Evolutionary conservation across 2,888 invertebrate genomes (phyloP).

Genomic region (Myopa testacea): DNA sequence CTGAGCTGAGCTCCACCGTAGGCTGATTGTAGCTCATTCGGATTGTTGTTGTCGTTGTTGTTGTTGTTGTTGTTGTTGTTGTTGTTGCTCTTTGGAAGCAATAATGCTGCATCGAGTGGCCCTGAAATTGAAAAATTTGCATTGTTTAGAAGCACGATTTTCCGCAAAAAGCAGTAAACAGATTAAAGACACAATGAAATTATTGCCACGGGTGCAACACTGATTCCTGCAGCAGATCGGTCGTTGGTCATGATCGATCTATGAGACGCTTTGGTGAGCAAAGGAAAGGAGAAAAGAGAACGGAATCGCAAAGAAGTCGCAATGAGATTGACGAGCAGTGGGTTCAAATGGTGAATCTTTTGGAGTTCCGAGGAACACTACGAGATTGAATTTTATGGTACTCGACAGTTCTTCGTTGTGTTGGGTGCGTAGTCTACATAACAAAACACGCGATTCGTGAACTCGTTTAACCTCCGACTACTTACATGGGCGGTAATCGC

Average conservation of each 20-base stretch:
- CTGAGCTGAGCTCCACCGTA: not conserved
- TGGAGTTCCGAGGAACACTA: too few relatives aligned
- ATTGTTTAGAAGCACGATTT: slow-evolving; percentile 4
- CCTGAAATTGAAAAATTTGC: slow-evolving; percentile 30
- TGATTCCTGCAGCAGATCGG: too few relatives aligned
- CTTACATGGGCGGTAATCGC: not conserved
- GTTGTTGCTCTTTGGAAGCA: not conserved
- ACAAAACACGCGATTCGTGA: not conserved
- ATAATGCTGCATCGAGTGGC: slow-evolving; percentile 9
- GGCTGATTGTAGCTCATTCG: not conserved
- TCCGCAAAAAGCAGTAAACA: not conserved
- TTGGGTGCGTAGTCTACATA: too few relatives aligned
- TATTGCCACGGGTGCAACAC: too few relatives aligned
- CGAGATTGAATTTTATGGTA: too few relatives aligned
- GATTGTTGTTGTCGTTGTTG: not conserved
- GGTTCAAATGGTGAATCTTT: too few relatives aligned
- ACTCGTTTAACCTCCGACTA: slow-evolving; percentile 21
- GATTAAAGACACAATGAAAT: not conserved
- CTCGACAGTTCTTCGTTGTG: too few relatives aligned
- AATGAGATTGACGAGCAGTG: not conserved
- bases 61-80: not conserved
- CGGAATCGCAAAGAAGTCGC: not conserved
- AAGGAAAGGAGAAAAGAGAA: not conserved
- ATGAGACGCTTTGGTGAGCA: too few relatives aligned
- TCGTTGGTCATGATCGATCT: too few relatives aligned